Conservation (phyloP, 2,888 invertebrate genomes). For the Alitta virens region DNA sequence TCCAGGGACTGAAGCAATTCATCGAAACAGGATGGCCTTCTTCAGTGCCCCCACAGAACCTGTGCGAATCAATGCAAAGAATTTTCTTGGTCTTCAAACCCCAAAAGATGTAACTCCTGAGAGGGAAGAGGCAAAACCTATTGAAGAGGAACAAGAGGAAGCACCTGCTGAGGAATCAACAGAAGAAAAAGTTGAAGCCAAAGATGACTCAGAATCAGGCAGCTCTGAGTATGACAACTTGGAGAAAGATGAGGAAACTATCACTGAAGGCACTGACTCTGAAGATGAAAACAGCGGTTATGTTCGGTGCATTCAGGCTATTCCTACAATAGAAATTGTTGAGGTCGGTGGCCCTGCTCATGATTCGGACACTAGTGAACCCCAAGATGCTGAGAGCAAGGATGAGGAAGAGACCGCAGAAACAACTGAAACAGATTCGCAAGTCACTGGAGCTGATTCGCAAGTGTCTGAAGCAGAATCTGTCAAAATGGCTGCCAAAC, state of each 20-base stretch:
- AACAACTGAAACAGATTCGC: background rate
- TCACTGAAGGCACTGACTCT: constrained; percentile 13
- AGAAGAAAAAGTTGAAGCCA: constrained; percentile 14
- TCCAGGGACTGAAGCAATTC: constrained; percentile 26
- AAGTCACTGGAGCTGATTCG: background rate
- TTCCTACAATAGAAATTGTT: constrained; percentile 14
- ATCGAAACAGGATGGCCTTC: constrained; percentile 46
- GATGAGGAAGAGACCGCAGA: constrained; percentile 14
- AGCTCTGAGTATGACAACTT: constrained; percentile 8
- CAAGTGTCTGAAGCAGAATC: background rate
- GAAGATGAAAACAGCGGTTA: constrained; percentile 11
- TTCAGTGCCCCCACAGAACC: constrained; percentile 49
- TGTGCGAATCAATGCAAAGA: constrained; percentile 48
- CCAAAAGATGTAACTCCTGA: constrained; percentile 1
- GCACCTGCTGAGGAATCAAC: constrained; percentile 2
- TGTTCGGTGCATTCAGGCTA: constrained; percentile 8
- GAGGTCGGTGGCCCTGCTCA: constrained; percentile 5
- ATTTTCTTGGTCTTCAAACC: constrained; percentile 39
- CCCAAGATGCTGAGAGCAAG: background rate
- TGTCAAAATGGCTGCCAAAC: background rate
- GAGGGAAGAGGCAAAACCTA: constrained; percentile 6
- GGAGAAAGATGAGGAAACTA: background rate
- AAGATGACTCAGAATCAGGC: constrained; percentile 12
- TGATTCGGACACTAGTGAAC: too few species aligned
- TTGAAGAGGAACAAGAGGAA: constrained; percentile 21